A percentile compares a stretch with the other conserved stretches of the same genome.
phyloP scores from a whole-genome alignment of 1,140 invertebrate species.

The Wiebesia pumilae region DNA sequence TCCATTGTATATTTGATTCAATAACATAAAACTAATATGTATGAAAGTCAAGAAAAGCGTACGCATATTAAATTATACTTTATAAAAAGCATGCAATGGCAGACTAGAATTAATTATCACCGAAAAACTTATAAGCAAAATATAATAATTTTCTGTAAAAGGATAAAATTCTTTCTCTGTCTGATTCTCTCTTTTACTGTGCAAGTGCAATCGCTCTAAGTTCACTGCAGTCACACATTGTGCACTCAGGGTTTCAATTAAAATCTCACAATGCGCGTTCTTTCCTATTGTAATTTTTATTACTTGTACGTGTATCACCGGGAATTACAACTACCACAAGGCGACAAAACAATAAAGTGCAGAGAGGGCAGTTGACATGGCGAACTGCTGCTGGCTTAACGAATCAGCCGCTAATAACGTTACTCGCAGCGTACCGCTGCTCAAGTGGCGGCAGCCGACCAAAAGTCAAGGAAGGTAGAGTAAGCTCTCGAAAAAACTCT shows the following conservation, averaged over 20 bases:
- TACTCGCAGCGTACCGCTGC: conserved; percentile 33
- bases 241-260: conserved; percentile 38
- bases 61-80: too few relatives aligned
- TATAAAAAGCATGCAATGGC: not conserved
- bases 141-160: not conserved
- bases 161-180: conserved; percentile 16
- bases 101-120: not conserved
- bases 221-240: conserved; percentile 24
- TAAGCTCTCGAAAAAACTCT: conserved; percentile 21
- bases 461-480: not conserved
- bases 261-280: conserved; percentile 22
- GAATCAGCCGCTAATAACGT: conserved; percentile 62
- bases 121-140: not conserved
- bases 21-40: too few relatives aligned
- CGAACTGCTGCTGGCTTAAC: conserved; percentile 34
- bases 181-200: not conserved
- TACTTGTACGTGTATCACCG: conserved; percentile 30
- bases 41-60: too few relatives aligned
- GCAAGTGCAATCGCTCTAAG: conserved; percentile 16
- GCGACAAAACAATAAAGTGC: conserved; percentile 27
- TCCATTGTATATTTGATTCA: too few relatives aligned
- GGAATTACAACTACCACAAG: conserved; percentile 12
- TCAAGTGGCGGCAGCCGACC: conserved; percentile 22
- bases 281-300: conserved; percentile 31
- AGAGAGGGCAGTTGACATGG: conserved; percentile 35